These are phyloP conservation scores for Oophaga pumilio DNA, from an alignment of 2,113 vertebrate species.

Conservation along the genomic window DNA sequence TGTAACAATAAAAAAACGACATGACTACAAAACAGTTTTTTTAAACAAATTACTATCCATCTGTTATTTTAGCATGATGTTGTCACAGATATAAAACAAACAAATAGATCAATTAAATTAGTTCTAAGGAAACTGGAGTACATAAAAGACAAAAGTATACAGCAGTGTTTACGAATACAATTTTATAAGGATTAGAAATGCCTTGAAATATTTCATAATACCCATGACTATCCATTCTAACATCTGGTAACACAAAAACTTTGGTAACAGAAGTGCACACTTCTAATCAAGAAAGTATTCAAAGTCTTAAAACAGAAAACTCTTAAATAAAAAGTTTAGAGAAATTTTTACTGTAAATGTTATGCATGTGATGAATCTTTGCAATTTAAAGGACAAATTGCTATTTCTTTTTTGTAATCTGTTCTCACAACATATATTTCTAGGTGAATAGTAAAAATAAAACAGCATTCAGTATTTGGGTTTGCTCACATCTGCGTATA, in stretches of 20 bases:
- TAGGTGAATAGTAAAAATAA: too few species aligned
- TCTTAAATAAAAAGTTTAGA: background rate
- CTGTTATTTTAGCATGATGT: constrained; percentile 21
- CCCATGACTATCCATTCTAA: background rate
- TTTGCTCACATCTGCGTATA: too few species aligned
- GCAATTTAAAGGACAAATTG: too few species aligned
- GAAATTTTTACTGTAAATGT: background rate
- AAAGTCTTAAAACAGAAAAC: background rate
- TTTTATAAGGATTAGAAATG: background rate
- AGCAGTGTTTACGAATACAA: background rate
- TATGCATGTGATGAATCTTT: too few species aligned
- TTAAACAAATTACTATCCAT: constrained; percentile 2
- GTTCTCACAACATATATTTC: too few species aligned
- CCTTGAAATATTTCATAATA: constrained; percentile 21
- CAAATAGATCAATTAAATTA: constrained; percentile 13
- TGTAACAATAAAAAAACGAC: background rate
- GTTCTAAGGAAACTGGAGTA: constrained; percentile 1
- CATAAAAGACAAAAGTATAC: background rate
- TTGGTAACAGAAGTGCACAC: background rate
- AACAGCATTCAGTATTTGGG: too few species aligned
- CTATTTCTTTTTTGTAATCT: too few species aligned
- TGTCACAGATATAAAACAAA: constrained; percentile 23
- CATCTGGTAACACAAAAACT: background rate
- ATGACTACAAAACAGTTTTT: background rate
- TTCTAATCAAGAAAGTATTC: background rate